Conservation (phyloP, 2,797 vertebrate species). For the Loriculus beryllinus region DNA sequence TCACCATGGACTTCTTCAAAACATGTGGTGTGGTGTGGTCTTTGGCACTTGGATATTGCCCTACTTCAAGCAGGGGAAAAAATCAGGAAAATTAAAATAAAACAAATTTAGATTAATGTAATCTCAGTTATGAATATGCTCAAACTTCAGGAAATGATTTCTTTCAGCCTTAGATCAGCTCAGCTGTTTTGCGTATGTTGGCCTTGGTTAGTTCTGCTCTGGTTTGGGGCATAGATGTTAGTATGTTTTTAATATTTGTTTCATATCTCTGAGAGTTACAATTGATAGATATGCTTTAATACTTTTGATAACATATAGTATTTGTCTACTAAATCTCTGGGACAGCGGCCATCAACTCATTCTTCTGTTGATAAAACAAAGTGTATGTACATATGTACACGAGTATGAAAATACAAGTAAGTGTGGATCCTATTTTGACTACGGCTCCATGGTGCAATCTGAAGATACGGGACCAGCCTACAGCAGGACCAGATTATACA, state of each 20-base stretch:
- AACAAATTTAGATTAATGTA: constrained; percentile 35
- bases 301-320: neutral
- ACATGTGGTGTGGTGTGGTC: neutral
- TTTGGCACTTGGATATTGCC: neutral
- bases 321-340: neutral
- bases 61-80: neutral
- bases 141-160: constrained; percentile 6
- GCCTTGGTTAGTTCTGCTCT: neutral
- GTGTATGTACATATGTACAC: neutral
- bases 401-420: neutral
- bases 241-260: constrained; percentile 19
- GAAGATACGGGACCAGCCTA: neutral
- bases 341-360: neutral
- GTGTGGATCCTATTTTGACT: neutral
- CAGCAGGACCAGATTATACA: neutral
- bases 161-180: constrained; percentile 23
- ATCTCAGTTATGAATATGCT: constrained; percentile 33
- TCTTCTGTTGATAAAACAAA: neutral
- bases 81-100: constrained; percentile 31
- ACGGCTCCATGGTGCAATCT: rapidly evolving
- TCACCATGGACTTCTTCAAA: constrained; percentile 3
- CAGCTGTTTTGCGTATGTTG: constrained; percentile 46
- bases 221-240: neutral
- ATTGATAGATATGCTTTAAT: neutral
- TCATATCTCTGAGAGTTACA: neutral